Base-by-base conservation (phyloP, 2,888 invertebrate species). In the Plebejus melissa region DNA sequence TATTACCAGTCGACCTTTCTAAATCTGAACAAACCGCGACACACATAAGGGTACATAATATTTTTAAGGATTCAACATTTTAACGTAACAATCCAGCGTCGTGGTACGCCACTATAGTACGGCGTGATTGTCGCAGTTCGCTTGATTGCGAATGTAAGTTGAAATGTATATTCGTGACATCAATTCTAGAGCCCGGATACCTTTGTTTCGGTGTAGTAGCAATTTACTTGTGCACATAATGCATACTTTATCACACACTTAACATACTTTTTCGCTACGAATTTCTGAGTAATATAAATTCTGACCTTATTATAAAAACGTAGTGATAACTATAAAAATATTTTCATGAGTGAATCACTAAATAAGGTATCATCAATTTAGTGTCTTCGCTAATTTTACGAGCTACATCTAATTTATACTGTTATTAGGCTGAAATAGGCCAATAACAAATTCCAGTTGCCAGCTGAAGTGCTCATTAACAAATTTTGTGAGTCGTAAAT, bases 101-200 rank as follows among this genome's bases (percentile, higher is more conserved):
- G 60, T 32, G 65, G 65, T 65, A 65, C 22, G 7, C n/a, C 28
- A 13, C 13, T 70, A 54, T 58, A 22, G 71, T 46, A 9, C 58
- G 46, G 58, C 69, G 57, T 70, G 75, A 70, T 70, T 70, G 70
- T 28, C 70, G 69, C 22, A 72, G 50, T 54, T 57, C 57, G 65
- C 74, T 57, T 72, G 72, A 78, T 76, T 78, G 60, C 69, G 74
- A 74, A 78, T 78, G 76, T 74, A 74, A 58, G 75, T 71, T 74
- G 69, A 75, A 75, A 71, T 57, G 70, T 70, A 50, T 57, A 75
- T 75, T 75, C 69, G 70, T 75, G 74, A 77, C 74, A 74, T 72
- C 70, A 74, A 71, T 77, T 65, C 70, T 70, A 72, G 54, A 50
- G 75, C 28, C 38, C 76, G 74, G 71, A 70, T 50, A 74, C 50